Percentiles rank a stretch among this genome's conserved stretches.
Conservation (phyloP, 2,888 invertebrate species). For the Caenorhabditis angaria region DNA sequence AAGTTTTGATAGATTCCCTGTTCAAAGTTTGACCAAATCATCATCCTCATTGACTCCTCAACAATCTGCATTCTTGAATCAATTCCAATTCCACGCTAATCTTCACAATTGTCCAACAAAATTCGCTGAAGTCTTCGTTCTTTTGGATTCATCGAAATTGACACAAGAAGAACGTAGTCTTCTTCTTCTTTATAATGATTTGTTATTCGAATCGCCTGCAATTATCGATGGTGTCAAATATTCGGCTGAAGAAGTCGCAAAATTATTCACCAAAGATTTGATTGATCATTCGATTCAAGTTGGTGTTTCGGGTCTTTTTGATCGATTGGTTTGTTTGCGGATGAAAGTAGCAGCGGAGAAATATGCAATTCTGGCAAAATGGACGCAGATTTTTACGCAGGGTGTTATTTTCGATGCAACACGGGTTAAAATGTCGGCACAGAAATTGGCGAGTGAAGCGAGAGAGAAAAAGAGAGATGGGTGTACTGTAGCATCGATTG, state of each 20-base stretch:
- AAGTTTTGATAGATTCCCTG: conserved; percentile 76
- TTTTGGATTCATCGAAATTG: conserved; percentile 58
- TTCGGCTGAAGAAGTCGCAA: conserved; percentile 80
- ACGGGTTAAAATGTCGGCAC: conserved; percentile 77
- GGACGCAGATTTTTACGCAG: conserved; percentile 82
- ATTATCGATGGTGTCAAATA: conserved; percentile 55
- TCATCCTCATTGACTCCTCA: conserved; percentile 20
- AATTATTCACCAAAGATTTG: conserved; percentile 76
- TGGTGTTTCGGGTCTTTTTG: conserved; percentile 59
- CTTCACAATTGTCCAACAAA: conserved; percentile 60
- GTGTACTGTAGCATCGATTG: conserved; percentile 76
- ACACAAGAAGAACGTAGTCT: conserved; percentile 59
- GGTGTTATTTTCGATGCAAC: conserved; percentile 39
- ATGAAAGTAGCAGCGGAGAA: conserved; percentile 79
- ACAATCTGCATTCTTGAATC: conserved; percentile 35
- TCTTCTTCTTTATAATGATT: conserved; percentile 82
- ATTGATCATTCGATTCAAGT: conserved; percentile 61
- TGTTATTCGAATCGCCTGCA: conserved; percentile 81
- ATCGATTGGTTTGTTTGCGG: conserved; percentile 56
- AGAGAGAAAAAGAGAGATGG: conserved; percentile 82
- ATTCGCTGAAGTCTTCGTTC: conserved; percentile 60
- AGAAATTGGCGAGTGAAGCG: conserved; percentile 84
- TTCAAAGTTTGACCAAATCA: conserved; percentile 38
- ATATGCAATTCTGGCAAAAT: conserved; percentile 81
- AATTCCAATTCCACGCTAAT: conserved; percentile 59